These are phyloP conservation scores for Sclerodermus sp. DNA, from an alignment of 2,888 invertebrate species.

Conservation along the genomic window DNA sequence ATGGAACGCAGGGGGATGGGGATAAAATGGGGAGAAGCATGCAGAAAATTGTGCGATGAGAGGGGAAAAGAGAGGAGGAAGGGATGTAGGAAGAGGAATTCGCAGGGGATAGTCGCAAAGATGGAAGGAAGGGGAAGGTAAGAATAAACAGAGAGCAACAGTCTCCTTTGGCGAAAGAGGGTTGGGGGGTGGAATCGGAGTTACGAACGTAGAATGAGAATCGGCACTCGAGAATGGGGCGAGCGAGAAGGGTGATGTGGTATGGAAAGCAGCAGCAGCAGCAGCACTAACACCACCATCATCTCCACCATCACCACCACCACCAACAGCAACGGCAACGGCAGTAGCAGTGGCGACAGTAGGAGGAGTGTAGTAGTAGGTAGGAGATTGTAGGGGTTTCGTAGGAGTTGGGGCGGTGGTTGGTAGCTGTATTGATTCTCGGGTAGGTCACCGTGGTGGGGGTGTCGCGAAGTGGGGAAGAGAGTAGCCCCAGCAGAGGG, in stretches of 20 bases:
- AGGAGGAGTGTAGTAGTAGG: slow-evolving; percentile 18
- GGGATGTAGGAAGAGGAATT: slow-evolving; percentile 17
- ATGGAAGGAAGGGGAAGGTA: slow-evolving; percentile 9
- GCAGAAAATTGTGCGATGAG: not conserved
- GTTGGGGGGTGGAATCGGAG: slow-evolving; percentile 3
- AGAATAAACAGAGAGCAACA: slow-evolving; percentile 10
- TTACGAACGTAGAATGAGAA: slow-evolving; percentile 34
- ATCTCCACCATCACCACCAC: too few relatives aligned
- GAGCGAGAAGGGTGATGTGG: too few relatives aligned
- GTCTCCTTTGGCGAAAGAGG: slow-evolving; percentile 1
- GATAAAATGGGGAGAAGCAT: not conserved
- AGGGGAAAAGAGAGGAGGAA: slow-evolving; percentile 5
- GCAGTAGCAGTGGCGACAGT: not conserved
- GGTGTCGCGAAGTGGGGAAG: slow-evolving; percentile 23
- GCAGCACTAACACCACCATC: too few relatives aligned
- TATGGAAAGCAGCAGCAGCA: not conserved
- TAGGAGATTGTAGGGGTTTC: slow-evolving; percentile 18
- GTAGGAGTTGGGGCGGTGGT: slow-evolving; percentile 45
- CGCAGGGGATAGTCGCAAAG: slow-evolving; percentile 22
- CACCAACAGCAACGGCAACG: too few relatives aligned
- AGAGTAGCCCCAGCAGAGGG: slow-evolving; percentile 38
- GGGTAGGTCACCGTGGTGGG: slow-evolving; percentile 44
- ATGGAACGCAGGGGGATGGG: not conserved
- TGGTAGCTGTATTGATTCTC: slow-evolving; percentile 57
- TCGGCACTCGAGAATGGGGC: slow-evolving; percentile 35